A percentile compares a stretch with the other conserved stretches of the same genome.
These are phyloP conservation scores for Pterois miles DNA, from an alignment of 2,797 vertebrate genomes.

Conservation along the genomic window DNA sequence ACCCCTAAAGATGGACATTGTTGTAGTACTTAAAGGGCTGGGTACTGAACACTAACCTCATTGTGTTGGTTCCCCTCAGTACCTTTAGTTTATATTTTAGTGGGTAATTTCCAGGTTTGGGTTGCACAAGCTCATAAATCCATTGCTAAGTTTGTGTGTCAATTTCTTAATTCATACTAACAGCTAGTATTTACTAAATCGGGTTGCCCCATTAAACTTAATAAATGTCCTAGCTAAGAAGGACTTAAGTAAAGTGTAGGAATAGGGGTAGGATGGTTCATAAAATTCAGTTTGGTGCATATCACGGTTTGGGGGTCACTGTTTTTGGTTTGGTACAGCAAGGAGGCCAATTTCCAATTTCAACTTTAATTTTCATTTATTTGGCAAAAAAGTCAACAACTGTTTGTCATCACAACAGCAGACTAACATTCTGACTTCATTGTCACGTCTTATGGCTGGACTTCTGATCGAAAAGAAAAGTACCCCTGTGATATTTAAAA, in stretches of 20 bases:
- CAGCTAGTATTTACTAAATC: neutral
- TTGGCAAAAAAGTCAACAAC: too few relatives aligned
- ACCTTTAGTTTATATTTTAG: neutral
- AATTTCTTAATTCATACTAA: neutral
- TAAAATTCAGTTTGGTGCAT: too few relatives aligned
- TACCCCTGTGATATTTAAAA: too few relatives aligned
- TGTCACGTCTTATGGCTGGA: too few relatives aligned
- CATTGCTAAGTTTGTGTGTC: neutral
- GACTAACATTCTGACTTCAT: too few relatives aligned
- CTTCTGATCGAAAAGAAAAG: too few relatives aligned
- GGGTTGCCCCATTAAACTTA: neutral
- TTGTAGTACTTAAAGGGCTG: constrained; percentile 38
- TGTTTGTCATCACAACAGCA: too few relatives aligned
- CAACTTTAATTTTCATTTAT: too few relatives aligned
- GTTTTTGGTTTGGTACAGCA: too few relatives aligned
- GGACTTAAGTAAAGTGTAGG: neutral
- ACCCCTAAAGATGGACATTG: neutral
- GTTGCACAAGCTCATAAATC: neutral
- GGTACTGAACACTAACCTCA: constrained; percentile 4
- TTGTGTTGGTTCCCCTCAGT: neutral
- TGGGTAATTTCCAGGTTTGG: neutral
- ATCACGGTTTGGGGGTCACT: too few relatives aligned
- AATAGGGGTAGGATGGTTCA: too few relatives aligned
- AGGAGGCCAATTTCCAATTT: too few relatives aligned
- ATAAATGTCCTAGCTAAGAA: neutral